Evolutionary conservation across 2,888 invertebrate species (phyloP).

Genomic region (Branchinecta sandiegonensis): DNA sequence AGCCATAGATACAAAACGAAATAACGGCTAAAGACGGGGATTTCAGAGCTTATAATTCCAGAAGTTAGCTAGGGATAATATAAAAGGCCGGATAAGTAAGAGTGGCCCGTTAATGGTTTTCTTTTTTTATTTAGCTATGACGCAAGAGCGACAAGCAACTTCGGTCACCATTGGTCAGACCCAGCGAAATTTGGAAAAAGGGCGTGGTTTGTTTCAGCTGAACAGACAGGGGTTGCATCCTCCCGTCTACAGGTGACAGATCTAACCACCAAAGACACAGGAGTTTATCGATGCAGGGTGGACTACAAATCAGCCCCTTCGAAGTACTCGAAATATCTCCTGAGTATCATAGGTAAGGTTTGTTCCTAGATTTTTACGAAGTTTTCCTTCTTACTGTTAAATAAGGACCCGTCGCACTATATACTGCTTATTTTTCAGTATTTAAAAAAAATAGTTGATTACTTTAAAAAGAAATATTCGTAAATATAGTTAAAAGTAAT

Average conservation of each 20-base stretch:
- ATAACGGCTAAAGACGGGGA: no score
- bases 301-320: conserved; percentile 1
- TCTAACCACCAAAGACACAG: background rate
- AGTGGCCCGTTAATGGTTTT: no score
- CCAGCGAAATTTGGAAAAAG: background rate
- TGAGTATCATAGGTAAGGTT: background rate
- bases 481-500: no score
- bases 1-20: no score
- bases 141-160: conserved; percentile 1
- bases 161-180: conserved; percentile 9
- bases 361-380: background rate
- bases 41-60: no score
- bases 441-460: no score
- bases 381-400: no score
- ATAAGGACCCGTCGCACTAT: no score
- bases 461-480: no score
- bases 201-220: background rate
- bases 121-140: background rate
- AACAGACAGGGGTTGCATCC: background rate
- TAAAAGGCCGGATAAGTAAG: no score
- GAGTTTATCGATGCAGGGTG: conserved; percentile 1
- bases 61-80: no score
- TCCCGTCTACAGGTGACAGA: background rate
- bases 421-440: no score
- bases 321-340: background rate